phyloP scores from a whole-genome alignment of 2,797 vertebrate species.

The Gambusia yucatana region DNA sequence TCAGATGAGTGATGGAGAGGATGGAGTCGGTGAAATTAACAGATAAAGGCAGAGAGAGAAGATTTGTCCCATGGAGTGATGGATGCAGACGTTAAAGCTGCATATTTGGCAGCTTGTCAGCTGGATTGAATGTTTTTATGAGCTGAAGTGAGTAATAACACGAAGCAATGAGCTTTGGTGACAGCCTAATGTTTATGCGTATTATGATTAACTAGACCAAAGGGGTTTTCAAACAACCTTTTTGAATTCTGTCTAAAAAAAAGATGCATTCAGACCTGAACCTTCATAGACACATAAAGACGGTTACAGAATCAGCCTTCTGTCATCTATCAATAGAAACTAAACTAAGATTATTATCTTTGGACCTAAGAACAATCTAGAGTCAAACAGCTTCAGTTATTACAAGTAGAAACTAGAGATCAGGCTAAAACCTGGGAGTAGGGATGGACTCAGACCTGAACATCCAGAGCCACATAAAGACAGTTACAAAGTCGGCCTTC shows the following conservation, averaged over 20 bases:
- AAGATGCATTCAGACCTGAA: no score
- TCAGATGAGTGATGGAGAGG: conserved; percentile 38
- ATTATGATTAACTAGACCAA: not conserved
- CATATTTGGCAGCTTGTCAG: not conserved
- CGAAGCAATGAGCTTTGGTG: conserved; percentile 21
- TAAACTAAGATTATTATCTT: no score
- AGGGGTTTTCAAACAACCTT: not conserved
- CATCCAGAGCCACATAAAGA: no score
- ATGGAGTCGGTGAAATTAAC: conserved; percentile 30
- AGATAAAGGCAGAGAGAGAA: conserved; percentile 6
- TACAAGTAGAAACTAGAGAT: no score
- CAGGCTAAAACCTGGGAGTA: no score
- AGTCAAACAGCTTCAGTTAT: no score
- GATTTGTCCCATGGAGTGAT: conserved; percentile 25
- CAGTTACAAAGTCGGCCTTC: no score
- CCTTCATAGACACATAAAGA: no score
- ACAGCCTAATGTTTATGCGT: conserved; percentile 18
- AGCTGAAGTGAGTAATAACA: conserved; percentile 22
- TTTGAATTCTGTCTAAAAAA: conserved; percentile 9
- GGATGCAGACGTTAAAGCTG: conserved; percentile 18
- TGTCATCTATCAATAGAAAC: no score
- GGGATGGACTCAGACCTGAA: no score
- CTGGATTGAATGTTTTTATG: conserved; percentile 8
- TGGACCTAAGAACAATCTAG: no score
- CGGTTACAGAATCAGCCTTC: no score